These are phyloP conservation scores for Peribatodes rhomboidaria DNA, from an alignment of 2,888 invertebrate genomes.

Conservation along the genomic window DNA sequence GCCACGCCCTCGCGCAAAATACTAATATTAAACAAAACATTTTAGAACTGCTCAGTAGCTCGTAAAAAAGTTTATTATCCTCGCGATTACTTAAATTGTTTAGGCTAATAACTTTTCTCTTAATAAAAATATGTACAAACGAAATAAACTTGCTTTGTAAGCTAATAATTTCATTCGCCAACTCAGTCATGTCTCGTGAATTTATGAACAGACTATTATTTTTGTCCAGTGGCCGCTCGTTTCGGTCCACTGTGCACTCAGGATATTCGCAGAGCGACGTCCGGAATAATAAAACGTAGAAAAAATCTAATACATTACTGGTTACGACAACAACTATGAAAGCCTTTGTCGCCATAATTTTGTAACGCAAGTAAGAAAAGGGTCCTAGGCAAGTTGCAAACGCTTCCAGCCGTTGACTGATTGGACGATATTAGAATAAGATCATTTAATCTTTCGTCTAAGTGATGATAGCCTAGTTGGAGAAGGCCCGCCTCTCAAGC, in stretches of 20 bases:
- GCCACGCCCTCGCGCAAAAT: too few relatives aligned
- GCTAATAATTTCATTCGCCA: not conserved
- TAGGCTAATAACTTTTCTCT: not conserved
- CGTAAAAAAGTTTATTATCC: too few relatives aligned
- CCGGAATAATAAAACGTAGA: constrained; percentile 56
- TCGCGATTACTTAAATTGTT: not conserved
- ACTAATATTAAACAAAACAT: too few relatives aligned
- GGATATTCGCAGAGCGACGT: constrained; percentile 60
- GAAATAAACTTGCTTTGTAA: not conserved
- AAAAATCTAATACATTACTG: constrained; percentile 18
- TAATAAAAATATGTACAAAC: not conserved
- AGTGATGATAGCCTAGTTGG: too few relatives aligned
- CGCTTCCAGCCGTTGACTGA: too few relatives aligned
- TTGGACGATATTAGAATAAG: too few relatives aligned
- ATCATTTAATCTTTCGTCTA: too few relatives aligned
- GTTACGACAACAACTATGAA: constrained; percentile 4
- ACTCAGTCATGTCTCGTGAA: not conserved
- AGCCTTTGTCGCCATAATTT: not conserved
- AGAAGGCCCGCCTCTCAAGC: too few relatives aligned
- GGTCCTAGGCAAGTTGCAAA: too few relatives aligned
- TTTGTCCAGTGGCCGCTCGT: constrained; percentile 41
- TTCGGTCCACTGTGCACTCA: constrained; percentile 57
- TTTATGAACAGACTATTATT: not conserved
- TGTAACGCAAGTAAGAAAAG: too few relatives aligned
- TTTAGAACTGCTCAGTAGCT: too few relatives aligned